phyloP scores from a whole-genome alignment of 1,140 invertebrate species.

The Nixonia krombeini region DNA sequence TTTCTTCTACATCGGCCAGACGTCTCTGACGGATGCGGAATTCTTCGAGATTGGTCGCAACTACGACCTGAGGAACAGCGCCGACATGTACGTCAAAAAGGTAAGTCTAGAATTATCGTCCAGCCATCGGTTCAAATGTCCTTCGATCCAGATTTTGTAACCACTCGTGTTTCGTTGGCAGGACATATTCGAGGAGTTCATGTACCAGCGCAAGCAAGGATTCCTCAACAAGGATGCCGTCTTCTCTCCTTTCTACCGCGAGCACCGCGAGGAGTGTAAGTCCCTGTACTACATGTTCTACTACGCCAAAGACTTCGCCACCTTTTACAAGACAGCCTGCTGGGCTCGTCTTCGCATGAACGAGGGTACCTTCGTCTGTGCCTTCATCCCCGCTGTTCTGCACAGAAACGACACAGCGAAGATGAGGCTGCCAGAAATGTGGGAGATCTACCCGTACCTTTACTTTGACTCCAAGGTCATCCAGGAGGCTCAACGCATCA shows the following conservation, averaged over 20 bases:
- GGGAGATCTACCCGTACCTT: constrained; percentile 77
- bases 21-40: constrained; percentile 66
- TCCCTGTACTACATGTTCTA: constrained; percentile 75
- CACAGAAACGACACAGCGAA: constrained; percentile 75
- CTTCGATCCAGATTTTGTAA: too few relatives aligned
- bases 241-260: constrained; percentile 65
- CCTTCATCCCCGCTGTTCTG: constrained; percentile 74
- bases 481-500: constrained; percentile 72
- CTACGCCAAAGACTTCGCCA: constrained; percentile 76
- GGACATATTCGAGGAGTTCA: constrained; percentile 72
- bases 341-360: constrained; percentile 77
- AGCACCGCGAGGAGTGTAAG: constrained; percentile 73
- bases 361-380: constrained; percentile 76
- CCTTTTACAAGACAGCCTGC: constrained; percentile 77
- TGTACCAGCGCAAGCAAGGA: constrained; percentile 70
- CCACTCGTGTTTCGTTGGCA: constrained; percentile 69
- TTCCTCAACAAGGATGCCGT: constrained; percentile 60
- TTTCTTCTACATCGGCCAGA: constrained; percentile 75
- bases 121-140: too few relatives aligned
- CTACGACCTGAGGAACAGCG: constrained; percentile 72
- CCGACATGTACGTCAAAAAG: constrained; percentile 67
- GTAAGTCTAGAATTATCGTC: constrained; percentile 35
- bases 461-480: constrained; percentile 76
- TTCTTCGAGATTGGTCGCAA: constrained; percentile 72
- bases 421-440: constrained; percentile 76